These are phyloP conservation scores for Coptodon rendalli DNA, from an alignment of 2,113 vertebrate genomes.

Conservation along the genomic window DNA sequence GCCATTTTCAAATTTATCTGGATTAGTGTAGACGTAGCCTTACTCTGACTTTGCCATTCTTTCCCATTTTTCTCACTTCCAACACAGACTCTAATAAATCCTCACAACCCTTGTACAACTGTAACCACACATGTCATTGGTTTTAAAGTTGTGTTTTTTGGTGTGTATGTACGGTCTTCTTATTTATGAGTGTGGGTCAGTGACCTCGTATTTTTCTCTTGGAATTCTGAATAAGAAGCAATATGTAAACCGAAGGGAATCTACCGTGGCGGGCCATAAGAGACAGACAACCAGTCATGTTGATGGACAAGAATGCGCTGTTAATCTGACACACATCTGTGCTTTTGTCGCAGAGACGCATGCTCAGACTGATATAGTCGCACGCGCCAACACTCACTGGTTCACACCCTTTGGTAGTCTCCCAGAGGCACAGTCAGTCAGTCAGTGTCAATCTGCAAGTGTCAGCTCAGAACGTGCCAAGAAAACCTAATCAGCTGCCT, in stretches of 20 bases:
- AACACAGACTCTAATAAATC: background rate
- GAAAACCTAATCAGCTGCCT: slow-evolving; percentile 21
- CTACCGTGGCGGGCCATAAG: background rate
- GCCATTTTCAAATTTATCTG: background rate
- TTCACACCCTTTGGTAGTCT: slow-evolving; percentile 36
- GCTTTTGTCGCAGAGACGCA: slow-evolving; percentile 30
- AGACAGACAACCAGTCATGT: background rate
- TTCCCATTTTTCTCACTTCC: fast-evolving
- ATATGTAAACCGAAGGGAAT: background rate
- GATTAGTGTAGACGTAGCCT: background rate
- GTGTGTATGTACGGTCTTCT: background rate
- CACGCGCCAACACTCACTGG: slow-evolving; percentile 9
- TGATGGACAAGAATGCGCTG: slow-evolving; percentile 39
- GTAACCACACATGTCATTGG: background rate
- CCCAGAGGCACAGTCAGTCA: slow-evolving; percentile 39
- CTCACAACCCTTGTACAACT: background rate
- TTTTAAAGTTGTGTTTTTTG: background rate
- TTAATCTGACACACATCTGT: slow-evolving; percentile 39
- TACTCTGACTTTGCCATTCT: background rate
- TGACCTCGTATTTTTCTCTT: background rate
- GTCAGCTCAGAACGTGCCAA: slow-evolving; percentile 2
- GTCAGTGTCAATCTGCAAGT: slow-evolving; percentile 49
- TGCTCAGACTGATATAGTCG: slow-evolving; percentile 35
- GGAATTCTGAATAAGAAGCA: background rate
- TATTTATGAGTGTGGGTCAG: background rate